Conservation (phyloP, 2,113 vertebrate genomes). For the Puma concolor region DNA sequence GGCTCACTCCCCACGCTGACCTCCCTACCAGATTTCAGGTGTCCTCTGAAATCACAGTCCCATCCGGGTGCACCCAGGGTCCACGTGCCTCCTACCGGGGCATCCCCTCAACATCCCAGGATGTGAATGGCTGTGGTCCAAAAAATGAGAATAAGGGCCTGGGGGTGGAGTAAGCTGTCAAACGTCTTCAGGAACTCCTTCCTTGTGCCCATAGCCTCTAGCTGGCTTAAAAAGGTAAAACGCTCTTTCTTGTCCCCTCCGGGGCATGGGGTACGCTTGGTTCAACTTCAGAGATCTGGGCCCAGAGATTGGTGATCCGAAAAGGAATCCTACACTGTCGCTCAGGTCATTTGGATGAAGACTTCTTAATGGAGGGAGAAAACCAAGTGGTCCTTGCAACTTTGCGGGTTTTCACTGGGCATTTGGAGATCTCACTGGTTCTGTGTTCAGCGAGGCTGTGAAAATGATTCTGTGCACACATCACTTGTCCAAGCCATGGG, state of each 20-base stretch:
- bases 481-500: background rate
- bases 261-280: background rate
- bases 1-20: background rate
- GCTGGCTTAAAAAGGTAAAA: background rate
- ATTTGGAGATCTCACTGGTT: background rate
- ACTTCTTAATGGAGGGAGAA: background rate
- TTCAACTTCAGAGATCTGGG: background rate
- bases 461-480: background rate
- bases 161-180: background rate
- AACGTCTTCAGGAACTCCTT: background rate
- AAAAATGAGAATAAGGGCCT: background rate
- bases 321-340: background rate
- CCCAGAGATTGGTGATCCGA: background rate
- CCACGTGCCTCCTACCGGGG: fast-evolving
- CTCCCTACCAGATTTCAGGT: background rate
- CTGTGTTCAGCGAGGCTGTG: background rate
- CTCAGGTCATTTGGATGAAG: background rate
- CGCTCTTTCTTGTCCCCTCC: background rate
- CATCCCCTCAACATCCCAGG: background rate
- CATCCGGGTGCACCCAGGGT: background rate
- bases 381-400: background rate
- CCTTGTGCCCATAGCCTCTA: background rate
- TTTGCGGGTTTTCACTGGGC: background rate
- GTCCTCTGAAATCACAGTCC: background rate
- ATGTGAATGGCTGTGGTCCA: background rate